A percentile compares a stretch with the other conserved stretches of the same genome.
These are phyloP conservation scores for Gila robusta DNA, from an alignment of 2,797 vertebrate species.

Conservation along the genomic window DNA sequence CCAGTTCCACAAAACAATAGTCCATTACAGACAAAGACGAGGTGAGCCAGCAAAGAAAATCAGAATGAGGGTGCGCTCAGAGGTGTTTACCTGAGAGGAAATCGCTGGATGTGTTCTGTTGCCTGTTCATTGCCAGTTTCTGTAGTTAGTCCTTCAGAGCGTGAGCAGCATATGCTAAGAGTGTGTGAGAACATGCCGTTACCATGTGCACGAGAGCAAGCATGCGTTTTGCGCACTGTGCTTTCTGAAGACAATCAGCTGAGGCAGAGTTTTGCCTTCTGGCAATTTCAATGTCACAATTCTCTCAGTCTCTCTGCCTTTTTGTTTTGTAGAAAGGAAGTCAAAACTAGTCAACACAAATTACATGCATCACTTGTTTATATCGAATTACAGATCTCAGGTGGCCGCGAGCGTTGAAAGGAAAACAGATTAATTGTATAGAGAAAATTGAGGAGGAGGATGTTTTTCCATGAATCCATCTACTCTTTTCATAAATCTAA, in stretches of 20 bases:
- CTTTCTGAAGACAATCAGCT: slow-evolving; percentile 50
- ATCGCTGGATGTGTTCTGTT: slow-evolving; percentile 74
- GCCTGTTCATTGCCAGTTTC: slow-evolving; percentile 74
- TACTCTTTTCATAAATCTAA: slow-evolving; percentile 1
- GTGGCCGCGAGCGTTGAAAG: neutral
- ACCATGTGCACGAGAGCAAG: slow-evolving; percentile 52
- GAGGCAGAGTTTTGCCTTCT: slow-evolving; percentile 53
- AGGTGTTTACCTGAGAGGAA: slow-evolving; percentile 77
- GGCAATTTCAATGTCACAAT: slow-evolving; percentile 52
- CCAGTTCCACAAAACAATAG: slow-evolving; percentile 36
- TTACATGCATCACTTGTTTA: slow-evolving; percentile 34
- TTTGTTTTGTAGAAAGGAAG: slow-evolving; percentile 24
- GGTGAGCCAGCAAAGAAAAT: slow-evolving; percentile 16
- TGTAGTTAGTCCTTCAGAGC: slow-evolving; percentile 53
- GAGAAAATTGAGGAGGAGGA: slow-evolving; percentile 50
- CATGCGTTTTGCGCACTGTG: slow-evolving; percentile 61
- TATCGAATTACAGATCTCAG: neutral
- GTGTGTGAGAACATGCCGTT: slow-evolving; percentile 60
- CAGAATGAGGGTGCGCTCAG: slow-evolving; percentile 8
- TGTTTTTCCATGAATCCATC: slow-evolving; percentile 64
- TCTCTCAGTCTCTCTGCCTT: slow-evolving; percentile 54
- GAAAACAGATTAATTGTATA: neutral
- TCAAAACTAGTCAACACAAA: slow-evolving; percentile 30
- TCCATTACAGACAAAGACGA: neutral
- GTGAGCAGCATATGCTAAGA: slow-evolving; percentile 57